Evolutionary conservation across 2,113 vertebrate species (phyloP).

Genomic region (Sapajus apella): DNA sequence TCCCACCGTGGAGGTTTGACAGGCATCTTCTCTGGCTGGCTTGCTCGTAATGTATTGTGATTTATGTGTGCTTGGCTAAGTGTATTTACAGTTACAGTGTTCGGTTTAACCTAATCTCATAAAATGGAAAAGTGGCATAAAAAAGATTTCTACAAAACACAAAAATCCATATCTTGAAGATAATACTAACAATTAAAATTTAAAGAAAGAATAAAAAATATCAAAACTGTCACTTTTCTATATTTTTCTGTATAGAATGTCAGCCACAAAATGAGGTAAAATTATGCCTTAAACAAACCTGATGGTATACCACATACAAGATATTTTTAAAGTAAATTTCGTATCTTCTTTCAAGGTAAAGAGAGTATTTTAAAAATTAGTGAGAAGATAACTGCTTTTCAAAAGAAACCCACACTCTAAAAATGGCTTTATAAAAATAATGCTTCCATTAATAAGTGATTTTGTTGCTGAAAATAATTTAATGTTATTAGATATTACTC

Average conservation of each 20-base stretch:
- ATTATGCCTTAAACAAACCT: background rate
- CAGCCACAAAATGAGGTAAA: background rate
- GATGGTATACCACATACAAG: background rate
- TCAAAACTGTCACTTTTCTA: background rate
- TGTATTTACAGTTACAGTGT: background rate
- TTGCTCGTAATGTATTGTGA: background rate
- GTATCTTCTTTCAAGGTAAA: background rate
- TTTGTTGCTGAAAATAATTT: background rate
- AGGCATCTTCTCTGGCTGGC: background rate
- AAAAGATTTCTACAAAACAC: background rate
- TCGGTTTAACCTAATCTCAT: background rate
- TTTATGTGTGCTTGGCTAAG: background rate
- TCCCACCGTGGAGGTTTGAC: background rate
- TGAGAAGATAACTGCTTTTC: background rate
- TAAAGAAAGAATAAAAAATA: background rate
- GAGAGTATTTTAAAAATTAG: background rate
- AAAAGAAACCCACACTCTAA: background rate
- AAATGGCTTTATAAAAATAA: background rate
- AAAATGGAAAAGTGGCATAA: background rate
- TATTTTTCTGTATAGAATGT: background rate
- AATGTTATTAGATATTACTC: background rate
- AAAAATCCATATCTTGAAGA: background rate
- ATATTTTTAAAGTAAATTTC: background rate
- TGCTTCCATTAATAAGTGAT: background rate
- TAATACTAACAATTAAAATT: background rate